Evolutionary conservation across 2,888 invertebrate genomes (phyloP).

Genomic region (Eilema griseolum): DNA sequence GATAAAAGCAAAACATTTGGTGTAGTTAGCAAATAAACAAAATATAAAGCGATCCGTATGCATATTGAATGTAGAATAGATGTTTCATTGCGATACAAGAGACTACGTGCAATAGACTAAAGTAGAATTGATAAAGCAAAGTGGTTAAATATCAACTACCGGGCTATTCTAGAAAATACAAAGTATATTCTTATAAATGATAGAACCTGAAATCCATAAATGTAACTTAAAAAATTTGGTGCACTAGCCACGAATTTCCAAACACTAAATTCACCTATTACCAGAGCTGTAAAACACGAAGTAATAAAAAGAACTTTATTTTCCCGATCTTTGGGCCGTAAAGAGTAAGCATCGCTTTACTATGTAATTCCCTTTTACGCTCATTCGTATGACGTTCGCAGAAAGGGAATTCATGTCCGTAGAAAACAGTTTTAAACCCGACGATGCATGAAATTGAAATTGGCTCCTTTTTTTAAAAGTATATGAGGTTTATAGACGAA

Average conservation of each 20-base stretch:
- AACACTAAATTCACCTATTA: conserved; percentile 66
- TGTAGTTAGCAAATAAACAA: too few relatives aligned
- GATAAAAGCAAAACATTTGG: too few relatives aligned
- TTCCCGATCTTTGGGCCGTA: conserved; percentile 73
- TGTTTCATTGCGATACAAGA: too few relatives aligned
- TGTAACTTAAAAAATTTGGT: background rate
- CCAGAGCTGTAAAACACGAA: conserved; percentile 70
- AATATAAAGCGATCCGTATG: too few relatives aligned
- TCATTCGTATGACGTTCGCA: conserved; percentile 63
- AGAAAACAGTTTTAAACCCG: conserved; percentile 49
- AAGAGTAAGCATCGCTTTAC: conserved; percentile 76
- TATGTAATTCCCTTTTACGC: conserved; percentile 74
- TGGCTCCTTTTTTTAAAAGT: conserved; percentile 57
- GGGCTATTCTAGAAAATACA: too few relatives aligned
- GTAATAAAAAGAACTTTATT: conserved; percentile 81
- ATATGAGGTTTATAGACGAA: conserved; percentile 40
- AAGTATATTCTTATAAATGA: background rate
- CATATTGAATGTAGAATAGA: background rate
- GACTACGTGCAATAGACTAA: too few relatives aligned
- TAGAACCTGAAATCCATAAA: too few relatives aligned
- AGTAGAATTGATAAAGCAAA: too few relatives aligned
- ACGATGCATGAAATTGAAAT: conserved; percentile 66
- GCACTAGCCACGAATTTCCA: conserved; percentile 49
- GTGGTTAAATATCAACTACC: too few relatives aligned
- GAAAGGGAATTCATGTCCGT: conserved; percentile 61